Percentiles rank a stretch among this genome's conserved stretches.
phyloP scores from a whole-genome alignment of 2,797 vertebrate species.

The Octomys mimax region DNA sequence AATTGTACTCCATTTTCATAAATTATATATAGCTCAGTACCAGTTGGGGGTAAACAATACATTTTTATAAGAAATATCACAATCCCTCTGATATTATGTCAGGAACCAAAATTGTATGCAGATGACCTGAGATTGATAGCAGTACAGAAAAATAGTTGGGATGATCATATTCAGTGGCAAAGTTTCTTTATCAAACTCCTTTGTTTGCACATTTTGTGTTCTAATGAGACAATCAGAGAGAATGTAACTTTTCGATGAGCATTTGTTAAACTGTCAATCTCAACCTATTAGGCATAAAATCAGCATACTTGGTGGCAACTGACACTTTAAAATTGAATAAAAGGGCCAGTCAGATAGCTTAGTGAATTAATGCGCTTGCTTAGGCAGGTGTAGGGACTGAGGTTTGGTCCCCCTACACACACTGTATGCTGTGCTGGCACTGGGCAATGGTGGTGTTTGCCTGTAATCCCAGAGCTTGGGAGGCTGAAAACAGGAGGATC shows the following conservation, averaged over 20 bases:
- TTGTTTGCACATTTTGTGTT: conserved; percentile 47
- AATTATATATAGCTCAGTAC: not conserved
- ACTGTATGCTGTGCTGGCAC: no score
- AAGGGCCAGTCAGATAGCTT: no score
- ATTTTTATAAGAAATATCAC: conserved; percentile 34
- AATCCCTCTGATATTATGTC: not conserved
- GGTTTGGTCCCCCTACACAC: no score
- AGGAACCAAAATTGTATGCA: conserved; percentile 22
- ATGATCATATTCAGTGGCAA: not conserved
- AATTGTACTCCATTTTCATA: not conserved
- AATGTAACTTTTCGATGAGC: conserved; percentile 19
- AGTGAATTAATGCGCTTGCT: no score
- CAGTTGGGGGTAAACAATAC: conserved; percentile 1
- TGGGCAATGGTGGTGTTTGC: no score
- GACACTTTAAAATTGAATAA: conserved; percentile 34
- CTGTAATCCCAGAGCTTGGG: no score
- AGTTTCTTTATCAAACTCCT: conserved; percentile 42
- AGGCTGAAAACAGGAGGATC: no score
- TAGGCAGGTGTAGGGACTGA: no score
- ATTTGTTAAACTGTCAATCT: conserved; percentile 15
- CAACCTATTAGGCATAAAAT: conserved; percentile 26
- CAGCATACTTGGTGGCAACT: not conserved
- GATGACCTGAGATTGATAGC: not conserved
- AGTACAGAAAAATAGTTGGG: conserved; percentile 8
- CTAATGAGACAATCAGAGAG: conserved; percentile 21